These are phyloP conservation scores for Synchiropus splendidus DNA, from an alignment of 2,113 vertebrate species.

Conservation along the genomic window DNA sequence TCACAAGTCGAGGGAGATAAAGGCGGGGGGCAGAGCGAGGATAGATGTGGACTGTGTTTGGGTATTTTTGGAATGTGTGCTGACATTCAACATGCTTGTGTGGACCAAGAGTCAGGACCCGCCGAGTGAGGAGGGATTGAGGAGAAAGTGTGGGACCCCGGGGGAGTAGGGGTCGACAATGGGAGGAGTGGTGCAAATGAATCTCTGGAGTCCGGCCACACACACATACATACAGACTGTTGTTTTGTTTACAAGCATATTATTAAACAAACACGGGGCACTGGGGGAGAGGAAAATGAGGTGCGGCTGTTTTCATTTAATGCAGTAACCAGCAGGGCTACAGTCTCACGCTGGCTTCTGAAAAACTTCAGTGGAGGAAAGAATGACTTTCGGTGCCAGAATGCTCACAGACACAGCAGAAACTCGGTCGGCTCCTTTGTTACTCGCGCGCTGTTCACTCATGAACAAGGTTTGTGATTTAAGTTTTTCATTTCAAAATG, in stretches of 20 bases:
- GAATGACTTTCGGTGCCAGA: slow-evolving; percentile 36
- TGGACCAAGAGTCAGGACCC: not conserved
- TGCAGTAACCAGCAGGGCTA: not conserved
- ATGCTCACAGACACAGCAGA: slow-evolving; percentile 17
- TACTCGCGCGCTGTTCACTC: too few relatives aligned
- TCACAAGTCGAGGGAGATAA: slow-evolving; percentile 30
- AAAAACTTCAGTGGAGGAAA: slow-evolving; percentile 38
- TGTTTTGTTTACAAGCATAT: slow-evolving; percentile 19
- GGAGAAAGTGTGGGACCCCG: slow-evolving; percentile 21
- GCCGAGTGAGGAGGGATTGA: slow-evolving; percentile 4
- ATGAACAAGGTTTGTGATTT: too few relatives aligned
- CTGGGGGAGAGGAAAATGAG: slow-evolving; percentile 14
- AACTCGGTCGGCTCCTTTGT: slow-evolving; percentile 13
- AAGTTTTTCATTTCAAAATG: too few relatives aligned
- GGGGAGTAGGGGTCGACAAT: slow-evolving; percentile 30
- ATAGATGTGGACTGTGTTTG: slow-evolving; percentile 29
- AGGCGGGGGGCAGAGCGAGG: slow-evolving; percentile 22
- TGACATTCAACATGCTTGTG: slow-evolving; percentile 34
- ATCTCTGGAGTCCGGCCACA: slow-evolving; percentile 18
- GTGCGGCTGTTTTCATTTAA: slow-evolving; percentile 28
- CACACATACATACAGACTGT: slow-evolving; percentile 25
- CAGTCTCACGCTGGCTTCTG: slow-evolving; percentile 3
- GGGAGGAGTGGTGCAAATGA: slow-evolving; percentile 35
- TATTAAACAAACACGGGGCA: slow-evolving; percentile 24
- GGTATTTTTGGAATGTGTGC: slow-evolving; percentile 30